A percentile compares a stretch with the other conserved stretches of the same genome.
Conservation (phyloP, 2,113 vertebrate species). For the Brachypteracias leptosomus region DNA sequence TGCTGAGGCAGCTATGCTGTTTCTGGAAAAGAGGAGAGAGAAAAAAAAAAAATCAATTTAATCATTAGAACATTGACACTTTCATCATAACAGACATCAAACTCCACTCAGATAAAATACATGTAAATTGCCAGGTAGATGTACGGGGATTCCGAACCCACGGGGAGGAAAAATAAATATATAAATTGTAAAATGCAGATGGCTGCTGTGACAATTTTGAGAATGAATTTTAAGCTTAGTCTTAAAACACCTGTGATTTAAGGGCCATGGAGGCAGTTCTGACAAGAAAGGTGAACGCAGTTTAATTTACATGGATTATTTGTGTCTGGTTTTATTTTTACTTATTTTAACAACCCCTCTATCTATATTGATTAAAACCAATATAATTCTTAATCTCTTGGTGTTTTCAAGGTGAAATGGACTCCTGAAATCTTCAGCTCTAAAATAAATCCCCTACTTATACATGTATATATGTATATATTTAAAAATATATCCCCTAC, state of each 20-base stretch:
- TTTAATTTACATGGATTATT: slow-evolving; percentile 56
- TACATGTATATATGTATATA: no score
- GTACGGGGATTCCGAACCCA: background rate
- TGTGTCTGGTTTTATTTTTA: background rate
- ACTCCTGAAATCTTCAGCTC: background rate
- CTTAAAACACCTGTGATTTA: slow-evolving; percentile 50
- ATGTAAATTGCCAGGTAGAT: slow-evolving; percentile 41
- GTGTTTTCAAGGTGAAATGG: slow-evolving; percentile 47
- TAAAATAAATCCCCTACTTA: background rate
- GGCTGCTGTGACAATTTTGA: background rate
- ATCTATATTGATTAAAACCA: slow-evolving; percentile 34
- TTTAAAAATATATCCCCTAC: background rate
- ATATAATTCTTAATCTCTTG: slow-evolving; percentile 18
- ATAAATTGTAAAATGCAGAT: slow-evolving; percentile 14
- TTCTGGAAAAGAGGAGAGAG: slow-evolving; percentile 76
- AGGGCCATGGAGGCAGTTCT: background rate
- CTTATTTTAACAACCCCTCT: background rate
- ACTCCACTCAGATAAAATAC: slow-evolving; percentile 42
- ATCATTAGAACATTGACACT: slow-evolving; percentile 63
- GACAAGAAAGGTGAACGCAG: slow-evolving; percentile 51
- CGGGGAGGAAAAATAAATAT: slow-evolving; percentile 5
- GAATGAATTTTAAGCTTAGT: slow-evolving; percentile 10
- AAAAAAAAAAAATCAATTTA: slow-evolving; percentile 50
- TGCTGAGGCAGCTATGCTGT: slow-evolving; percentile 95
- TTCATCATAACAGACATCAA: slow-evolving; percentile 57